Evolutionary conservation across 1,140 invertebrate species (phyloP).

Genomic region (fruit fly (Drosophila melanogaster)): Release_6_plus_ISO1_MT NT_033777.3:13275501-13276000

Average conservation of each 20-base stretch:
- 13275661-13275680: conserved; percentile 40
- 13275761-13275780: not conserved
- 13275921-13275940: too few species aligned
- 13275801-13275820: not conserved
- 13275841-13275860: too few species aligned
- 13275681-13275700: conserved; percentile 56
- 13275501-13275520: conserved; percentile 25
- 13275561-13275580: conserved; percentile 57
- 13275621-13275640: conserved; percentile 31
- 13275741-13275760: not conserved
- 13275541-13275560: conserved; percentile 62
- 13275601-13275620: conserved; percentile 44
- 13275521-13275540: not conserved
- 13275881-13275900: too few species aligned
- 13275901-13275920: too few species aligned
- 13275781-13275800: conserved; percentile 1
- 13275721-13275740: conserved; percentile 37
- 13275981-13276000: not conserved
- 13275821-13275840: too few species aligned
- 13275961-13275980: not conserved
- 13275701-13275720: conserved; percentile 16
- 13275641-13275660: conserved; percentile 34
- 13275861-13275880: too few species aligned
- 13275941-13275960: not conserved
- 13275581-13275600: conserved; percentile 35